These are phyloP conservation scores for Halcyon smyrnensis DNA, from an alignment of 2,797 vertebrate genomes.

Conservation along the genomic window DNA sequence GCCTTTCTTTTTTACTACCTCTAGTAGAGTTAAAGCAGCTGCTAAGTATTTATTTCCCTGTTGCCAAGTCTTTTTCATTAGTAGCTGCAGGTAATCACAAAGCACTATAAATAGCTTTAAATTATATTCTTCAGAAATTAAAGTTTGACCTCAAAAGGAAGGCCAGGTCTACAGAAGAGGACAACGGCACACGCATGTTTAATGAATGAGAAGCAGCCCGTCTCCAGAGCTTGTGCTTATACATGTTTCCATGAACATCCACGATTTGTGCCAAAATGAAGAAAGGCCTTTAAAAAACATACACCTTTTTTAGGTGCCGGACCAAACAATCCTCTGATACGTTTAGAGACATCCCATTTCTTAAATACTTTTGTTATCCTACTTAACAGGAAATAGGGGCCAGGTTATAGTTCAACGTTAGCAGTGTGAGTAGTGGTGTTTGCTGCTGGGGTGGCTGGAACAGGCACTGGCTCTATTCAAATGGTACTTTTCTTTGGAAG, in stretches of 20 bases:
- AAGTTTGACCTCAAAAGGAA: slow-evolving; percentile 76
- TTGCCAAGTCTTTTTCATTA: slow-evolving; percentile 53
- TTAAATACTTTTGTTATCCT: slow-evolving; percentile 28
- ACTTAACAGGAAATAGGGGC: slow-evolving; percentile 51
- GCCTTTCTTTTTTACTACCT: slow-evolving; percentile 50
- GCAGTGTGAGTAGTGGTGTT: not conserved
- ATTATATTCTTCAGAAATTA: slow-evolving; percentile 75
- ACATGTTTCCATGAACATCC: not conserved
- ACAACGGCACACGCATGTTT: not conserved
- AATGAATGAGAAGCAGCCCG: not conserved
- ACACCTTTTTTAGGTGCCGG: not conserved
- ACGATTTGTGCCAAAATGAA: not conserved
- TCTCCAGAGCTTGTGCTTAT: not conserved
- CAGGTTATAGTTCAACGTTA: not conserved
- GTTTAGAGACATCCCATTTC: not conserved
- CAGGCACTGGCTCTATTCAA: not conserved
- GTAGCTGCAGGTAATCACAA: slow-evolving; percentile 69
- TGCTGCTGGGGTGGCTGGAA: not conserved
- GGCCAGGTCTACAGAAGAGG: slow-evolving; percentile 58
- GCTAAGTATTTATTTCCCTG: slow-evolving; percentile 69
- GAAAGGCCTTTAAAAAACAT: not conserved
- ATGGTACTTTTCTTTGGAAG: not conserved
- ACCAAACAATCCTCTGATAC: not conserved
- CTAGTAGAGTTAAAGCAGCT: slow-evolving; percentile 74
- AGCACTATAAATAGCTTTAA: slow-evolving; percentile 73